These are phyloP conservation scores for Eupelmus urozonus DNA, from an alignment of 2,888 invertebrate genomes.

Conservation along the genomic window DNA sequence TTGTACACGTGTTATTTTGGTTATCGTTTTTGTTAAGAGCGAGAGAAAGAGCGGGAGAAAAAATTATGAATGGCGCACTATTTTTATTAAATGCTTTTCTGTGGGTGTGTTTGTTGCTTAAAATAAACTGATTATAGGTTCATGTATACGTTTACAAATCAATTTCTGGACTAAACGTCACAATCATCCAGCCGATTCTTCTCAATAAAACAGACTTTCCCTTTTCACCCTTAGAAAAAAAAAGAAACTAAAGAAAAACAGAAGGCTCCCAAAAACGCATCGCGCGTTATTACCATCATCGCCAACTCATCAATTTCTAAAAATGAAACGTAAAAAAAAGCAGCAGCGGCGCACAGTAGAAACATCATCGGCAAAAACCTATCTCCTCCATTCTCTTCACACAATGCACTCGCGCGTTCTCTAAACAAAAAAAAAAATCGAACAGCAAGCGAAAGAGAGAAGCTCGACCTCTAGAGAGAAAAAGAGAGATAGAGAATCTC, in stretches of 20 bases:
- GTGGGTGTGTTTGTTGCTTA: no score
- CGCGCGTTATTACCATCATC: constrained; percentile 25
- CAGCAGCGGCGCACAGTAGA: constrained; percentile 3
- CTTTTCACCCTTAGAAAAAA: background rate
- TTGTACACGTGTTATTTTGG: background rate
- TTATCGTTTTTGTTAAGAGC: no score
- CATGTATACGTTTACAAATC: background rate
- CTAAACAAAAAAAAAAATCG: constrained; percentile 31
- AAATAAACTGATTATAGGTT: no score
- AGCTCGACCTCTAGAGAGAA: no score
- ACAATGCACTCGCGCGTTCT: constrained; percentile 41
- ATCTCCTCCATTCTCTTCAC: background rate
- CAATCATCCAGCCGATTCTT: background rate
- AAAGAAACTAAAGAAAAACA: background rate
- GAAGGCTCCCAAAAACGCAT: background rate
- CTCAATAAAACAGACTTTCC: background rate
- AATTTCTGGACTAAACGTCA: background rate
- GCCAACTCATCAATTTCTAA: constrained; percentile 47
- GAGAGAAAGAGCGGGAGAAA: no score
- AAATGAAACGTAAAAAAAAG: constrained; percentile 13
- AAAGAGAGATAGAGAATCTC: constrained; percentile 33
- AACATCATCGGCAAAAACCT: constrained; percentile 39
- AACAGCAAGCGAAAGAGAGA: constrained; percentile 5
- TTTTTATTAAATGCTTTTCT: no score
- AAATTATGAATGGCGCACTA: no score